Conservation (phyloP, 2,797 vertebrate genomes). For the Enteromius fasciolatus region DNA sequence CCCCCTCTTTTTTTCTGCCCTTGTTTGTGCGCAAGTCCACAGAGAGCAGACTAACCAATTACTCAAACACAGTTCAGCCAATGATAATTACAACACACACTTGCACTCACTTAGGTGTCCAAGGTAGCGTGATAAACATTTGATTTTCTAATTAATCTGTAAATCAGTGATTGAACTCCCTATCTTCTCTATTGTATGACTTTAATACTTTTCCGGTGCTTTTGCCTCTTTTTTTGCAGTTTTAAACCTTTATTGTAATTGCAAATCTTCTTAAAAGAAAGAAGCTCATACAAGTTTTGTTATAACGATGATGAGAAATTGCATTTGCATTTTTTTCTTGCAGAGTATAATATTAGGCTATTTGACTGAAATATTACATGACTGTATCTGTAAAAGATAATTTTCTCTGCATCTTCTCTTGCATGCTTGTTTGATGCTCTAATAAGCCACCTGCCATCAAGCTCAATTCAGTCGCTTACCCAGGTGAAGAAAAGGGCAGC, state of each 20-base stretch:
- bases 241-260: conserved; percentile 1
- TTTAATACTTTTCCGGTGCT: too few species aligned
- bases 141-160: not conserved
- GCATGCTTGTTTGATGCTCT: not conserved
- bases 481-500: conserved; percentile 27
- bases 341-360: not conserved
- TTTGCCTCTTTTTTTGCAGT: too few species aligned
- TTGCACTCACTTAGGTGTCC: conserved; percentile 40
- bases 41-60: conserved; percentile 73
- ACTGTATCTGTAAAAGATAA: not conserved
- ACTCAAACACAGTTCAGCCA: conserved; percentile 67
- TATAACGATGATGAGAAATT: not conserved
- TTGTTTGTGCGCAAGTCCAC: conserved; percentile 62
- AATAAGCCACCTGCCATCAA: conserved; percentile 38
- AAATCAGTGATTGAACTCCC: not conserved
- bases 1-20: not conserved
- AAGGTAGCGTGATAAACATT: conserved; percentile 6
- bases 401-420: conserved; percentile 18
- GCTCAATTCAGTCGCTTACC: conserved; percentile 20
- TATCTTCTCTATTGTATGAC: not conserved
- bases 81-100: conserved; percentile 71
- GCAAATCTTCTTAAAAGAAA: not conserved
- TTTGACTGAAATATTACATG: not conserved
- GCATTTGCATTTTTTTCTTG: not conserved
- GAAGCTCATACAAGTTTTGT: not conserved